Evolutionary conservation across 2,797 vertebrate species (phyloP), one percentile per base, ranked within the genome.

Genomic region (Tenualosa ilisha): DNA sequence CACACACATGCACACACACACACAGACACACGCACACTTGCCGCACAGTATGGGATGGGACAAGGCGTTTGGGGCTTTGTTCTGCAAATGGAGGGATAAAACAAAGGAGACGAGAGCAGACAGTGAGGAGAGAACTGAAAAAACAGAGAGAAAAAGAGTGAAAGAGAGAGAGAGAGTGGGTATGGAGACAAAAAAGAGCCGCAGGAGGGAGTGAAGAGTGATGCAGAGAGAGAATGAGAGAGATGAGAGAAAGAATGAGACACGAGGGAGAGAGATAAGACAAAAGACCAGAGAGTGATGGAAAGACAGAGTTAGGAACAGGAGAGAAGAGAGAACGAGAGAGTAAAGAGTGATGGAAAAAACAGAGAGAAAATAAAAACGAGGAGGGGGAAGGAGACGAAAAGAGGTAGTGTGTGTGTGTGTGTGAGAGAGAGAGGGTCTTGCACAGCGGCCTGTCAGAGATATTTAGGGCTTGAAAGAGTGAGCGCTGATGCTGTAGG

Each of bases 11-110:
- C 68, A 72, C 26, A 72, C 68, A 72, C 68, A 40, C 31, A 40
- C 37, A 43, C 37, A 43, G 37, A 43, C 68, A 75, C 72, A 79
- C 37, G 43, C 72, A 53, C 46, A 12, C 51, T 0, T 40, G 11
- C 51, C 56, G 26, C 31, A 37, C 46, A 81, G 26, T 11, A 7
- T 8, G 54, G 20, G 83, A 43, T 68, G 31, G 59, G 56, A 81
- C 0, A 2, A 81, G 40, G 75, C 31, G 26, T 54, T 85, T 83
- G n/a, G 81, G 22, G 61, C 79, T 59, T 84, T 84, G 63, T 84
- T 82, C 81, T 82, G 81, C 81, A 17, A 12, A 81, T 50, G 24
- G 81, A 81, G 84, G 72, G 65, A 85, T 82, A 54, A 82, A 56
- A 84, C 75, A 63, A 83, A 51, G 65, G 83, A 82, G 81, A 83